Evolutionary conservation across 2,888 invertebrate species (phyloP).

Genomic region (Galerucella calmariensis): DNA sequence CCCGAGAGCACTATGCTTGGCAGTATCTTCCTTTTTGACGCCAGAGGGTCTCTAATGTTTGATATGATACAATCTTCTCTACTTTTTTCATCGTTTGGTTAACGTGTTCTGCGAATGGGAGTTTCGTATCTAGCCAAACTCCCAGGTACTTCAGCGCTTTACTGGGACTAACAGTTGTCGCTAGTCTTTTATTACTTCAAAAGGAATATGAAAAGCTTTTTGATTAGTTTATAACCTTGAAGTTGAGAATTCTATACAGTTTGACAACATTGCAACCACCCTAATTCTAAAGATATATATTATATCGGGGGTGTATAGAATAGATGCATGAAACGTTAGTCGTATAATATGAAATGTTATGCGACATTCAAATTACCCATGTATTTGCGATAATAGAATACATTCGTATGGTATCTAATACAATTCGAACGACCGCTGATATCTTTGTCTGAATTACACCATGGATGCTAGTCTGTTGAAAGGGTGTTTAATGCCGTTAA

Average conservation of each 20-base stretch:
- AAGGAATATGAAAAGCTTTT: no score
- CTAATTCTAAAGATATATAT: slow-evolving; percentile 8
- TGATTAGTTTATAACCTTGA: background rate
- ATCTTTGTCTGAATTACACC: slow-evolving; percentile 39
- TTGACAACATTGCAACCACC: slow-evolving; percentile 16
- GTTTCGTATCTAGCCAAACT: no score
- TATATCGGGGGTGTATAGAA: slow-evolving; percentile 21
- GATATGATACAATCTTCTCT: no score
- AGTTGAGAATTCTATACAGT: background rate
- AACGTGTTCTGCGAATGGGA: no score
- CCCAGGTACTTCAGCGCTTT: no score
- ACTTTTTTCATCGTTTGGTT: no score
- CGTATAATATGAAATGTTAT: slow-evolving; percentile 39
- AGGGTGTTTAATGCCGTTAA: slow-evolving; percentile 42
- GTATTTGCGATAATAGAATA: slow-evolving; percentile 46
- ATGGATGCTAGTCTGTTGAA: slow-evolving; percentile 25
- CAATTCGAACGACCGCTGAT: slow-evolving; percentile 38
- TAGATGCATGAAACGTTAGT: slow-evolving; percentile 38
- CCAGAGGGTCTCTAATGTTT: no score
- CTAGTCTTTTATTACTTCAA: no score
- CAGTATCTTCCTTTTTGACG: no score
- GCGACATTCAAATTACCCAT: slow-evolving; percentile 49
- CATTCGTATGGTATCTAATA: slow-evolving; percentile 37
- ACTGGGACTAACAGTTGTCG: no score
- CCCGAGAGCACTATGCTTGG: no score